Evolutionary conservation across 2,797 vertebrate species (phyloP).

Genomic region (Phataginus tetradactyla): DNA sequence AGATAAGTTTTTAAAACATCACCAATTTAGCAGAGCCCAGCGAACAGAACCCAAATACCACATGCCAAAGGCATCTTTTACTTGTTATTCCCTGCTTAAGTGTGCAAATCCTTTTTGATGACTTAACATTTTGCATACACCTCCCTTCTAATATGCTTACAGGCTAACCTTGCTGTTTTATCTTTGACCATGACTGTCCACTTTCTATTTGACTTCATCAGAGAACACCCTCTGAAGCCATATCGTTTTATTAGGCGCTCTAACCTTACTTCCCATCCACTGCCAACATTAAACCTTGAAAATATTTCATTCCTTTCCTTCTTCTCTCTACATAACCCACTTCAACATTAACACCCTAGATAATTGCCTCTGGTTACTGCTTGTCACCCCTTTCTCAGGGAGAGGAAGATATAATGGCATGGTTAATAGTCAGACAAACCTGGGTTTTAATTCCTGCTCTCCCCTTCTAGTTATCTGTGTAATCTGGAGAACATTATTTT

Average conservation of each 20-base stretch:
- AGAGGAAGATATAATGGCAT: background rate
- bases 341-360: background rate
- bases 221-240: background rate
- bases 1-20: background rate
- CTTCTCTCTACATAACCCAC: background rate
- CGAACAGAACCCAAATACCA: background rate
- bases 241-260: background rate
- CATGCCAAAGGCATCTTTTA: background rate
- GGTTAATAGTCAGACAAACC: background rate
- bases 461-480: background rate
- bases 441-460: background rate
- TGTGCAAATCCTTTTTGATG: background rate
- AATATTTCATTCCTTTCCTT: background rate
- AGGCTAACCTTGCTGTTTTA: background rate
- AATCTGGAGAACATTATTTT: background rate
- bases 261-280: background rate
- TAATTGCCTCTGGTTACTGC: background rate
- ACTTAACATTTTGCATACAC: background rate
- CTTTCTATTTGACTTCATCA: background rate
- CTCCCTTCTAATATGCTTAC: background rate
- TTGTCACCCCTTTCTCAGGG: background rate
- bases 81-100: background rate
- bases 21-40: background rate
- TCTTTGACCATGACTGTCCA: background rate
- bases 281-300: constrained; percentile 1